Percentiles rank a stretch among this genome's conserved stretches.
These are phyloP conservation scores for Drusus annulatus DNA, from an alignment of 1,140 invertebrate genomes.

Conservation along the genomic window DNA sequence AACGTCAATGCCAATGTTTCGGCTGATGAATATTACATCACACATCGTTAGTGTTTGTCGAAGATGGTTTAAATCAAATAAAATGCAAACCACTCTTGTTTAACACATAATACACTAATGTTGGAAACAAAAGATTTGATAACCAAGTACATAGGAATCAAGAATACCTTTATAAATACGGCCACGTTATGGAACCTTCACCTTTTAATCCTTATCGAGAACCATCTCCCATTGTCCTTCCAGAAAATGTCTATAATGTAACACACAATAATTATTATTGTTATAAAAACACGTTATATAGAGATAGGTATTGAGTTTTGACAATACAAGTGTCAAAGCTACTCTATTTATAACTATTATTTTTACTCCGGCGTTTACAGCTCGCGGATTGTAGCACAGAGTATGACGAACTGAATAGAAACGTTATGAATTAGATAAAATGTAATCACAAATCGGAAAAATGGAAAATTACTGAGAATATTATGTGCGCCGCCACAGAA, in stretches of 20 bases:
- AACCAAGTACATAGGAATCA: constrained; percentile 6
- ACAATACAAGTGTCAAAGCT: constrained; percentile 40
- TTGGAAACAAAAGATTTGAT: not conserved
- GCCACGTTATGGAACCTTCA: not conserved
- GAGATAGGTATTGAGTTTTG: constrained; percentile 28
- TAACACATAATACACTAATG: not conserved
- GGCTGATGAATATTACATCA: constrained; percentile 19
- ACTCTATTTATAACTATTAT: not conserved
- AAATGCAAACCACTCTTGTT: not conserved
- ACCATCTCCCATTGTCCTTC: constrained; percentile 15
- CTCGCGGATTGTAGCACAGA: too few relatives aligned
- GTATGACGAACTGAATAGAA: too few relatives aligned
- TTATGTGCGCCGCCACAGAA: too few relatives aligned
- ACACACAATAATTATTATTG: not conserved
- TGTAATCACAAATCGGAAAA: too few relatives aligned
- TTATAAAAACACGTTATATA: constrained; percentile 35
- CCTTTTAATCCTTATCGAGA: constrained; percentile 3
- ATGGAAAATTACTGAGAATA: too few relatives aligned
- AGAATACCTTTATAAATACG: constrained; percentile 15
- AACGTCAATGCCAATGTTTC: not conserved
- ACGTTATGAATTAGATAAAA: too few relatives aligned
- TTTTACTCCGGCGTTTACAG: not conserved
- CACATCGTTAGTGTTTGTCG: not conserved
- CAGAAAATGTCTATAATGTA: constrained; percentile 24
- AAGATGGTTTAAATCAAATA: not conserved